Base-by-base conservation (phyloP, 2,888 invertebrate species). In the Hypomecis punctinalis region DNA sequence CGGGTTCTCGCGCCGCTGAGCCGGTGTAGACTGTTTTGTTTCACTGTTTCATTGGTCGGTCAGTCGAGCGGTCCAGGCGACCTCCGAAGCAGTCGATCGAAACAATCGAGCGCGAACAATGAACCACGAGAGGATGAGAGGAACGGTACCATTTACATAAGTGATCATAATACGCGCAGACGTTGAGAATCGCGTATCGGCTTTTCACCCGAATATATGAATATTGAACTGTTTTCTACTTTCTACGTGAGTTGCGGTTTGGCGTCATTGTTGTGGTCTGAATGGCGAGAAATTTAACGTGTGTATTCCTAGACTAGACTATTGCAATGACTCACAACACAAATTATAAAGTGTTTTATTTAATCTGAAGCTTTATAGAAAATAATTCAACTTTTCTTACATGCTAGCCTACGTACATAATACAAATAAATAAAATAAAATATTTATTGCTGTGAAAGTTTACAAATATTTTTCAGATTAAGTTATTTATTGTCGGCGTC, bases 1-100 rank as follows among this genome's bases (percentile, higher is more conserved):
- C 91, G 91, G 89, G 90, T 81, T 78, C 82, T 83, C 91, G 85
- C 84, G 81, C 83, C 89, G 83, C 88, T 80, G 81, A 80, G 88
- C 85, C 89, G 90, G 90, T 91, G 89, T 82, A 84, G 80, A 79
- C 76, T 71, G 69, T 73, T 79, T 73, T 77, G 62, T 63, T 82
- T 81, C 73, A 73, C 70, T 70, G 73, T 72, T 56, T 47, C 7
- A 46, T 56, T 47, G 35, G 56, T 35, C 46, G 71, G 68, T 53
- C 60, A 61, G 67, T 35, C 10, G 51, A 23, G 48, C 52, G 67
- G 60, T 55, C 54, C 65, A 61, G 33, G 65, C 61, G 71, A 69
- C 68, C 72, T 72, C 73, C 61, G 63, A 76, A 76, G 76, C 76
- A 79, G 77, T 75, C 80, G 77, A 78, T 77, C 72, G 79, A 78